Base-by-base conservation (phyloP, 1,140 invertebrate genomes). In the Lutraria rhynchaena region DNA sequence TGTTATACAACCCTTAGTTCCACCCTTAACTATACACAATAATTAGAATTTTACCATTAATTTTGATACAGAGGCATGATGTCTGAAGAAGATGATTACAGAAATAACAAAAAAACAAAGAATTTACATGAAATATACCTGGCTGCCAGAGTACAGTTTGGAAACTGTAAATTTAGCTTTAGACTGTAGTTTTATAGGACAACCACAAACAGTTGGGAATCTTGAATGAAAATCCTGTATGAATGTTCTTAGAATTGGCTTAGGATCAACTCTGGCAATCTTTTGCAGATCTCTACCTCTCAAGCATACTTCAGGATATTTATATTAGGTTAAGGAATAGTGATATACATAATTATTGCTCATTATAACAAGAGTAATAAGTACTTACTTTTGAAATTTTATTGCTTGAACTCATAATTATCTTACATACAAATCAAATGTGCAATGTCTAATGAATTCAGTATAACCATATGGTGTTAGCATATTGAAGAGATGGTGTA, bases 231-330 rank as follows among this genome's bases (percentile, higher is more conserved):
- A 29, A 37, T 90, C 89, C 31, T 83, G 84, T 37, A 90, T 57
- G 44, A 90, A 90, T 5, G 78, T 49, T 27, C 80, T 73, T 15
- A 88, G 58, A 31, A 88, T 85, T 17, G 86, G 85, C 67, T 86
- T 86, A 11, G 84, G 84, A 37, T 89, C 86, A 7, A 85, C 69
- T 73, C 88, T 75, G 9, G 83, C 71, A 46, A 88, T 63, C n/a
- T 49, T 51, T 27, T 86, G 83, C n/a, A 87, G 11, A 0, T 89
- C 85, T 19, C 75, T 53, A 33, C 78, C 24, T 65, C 89, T 60
- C 19, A 90, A 51, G 53, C 89, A 90, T 17, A 85, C 65, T 57
- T 76, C 83, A 35, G 89, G 89, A 78, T 90, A 90, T 17, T 24
- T 90, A 11, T 15, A 17, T 15, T 31, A 44, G 24, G 63, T 67